Evolutionary conservation across 2,797 vertebrate genomes (phyloP), one percentile per base, ranked within the genome.

Genomic region (Syngnathus acus): DNA sequence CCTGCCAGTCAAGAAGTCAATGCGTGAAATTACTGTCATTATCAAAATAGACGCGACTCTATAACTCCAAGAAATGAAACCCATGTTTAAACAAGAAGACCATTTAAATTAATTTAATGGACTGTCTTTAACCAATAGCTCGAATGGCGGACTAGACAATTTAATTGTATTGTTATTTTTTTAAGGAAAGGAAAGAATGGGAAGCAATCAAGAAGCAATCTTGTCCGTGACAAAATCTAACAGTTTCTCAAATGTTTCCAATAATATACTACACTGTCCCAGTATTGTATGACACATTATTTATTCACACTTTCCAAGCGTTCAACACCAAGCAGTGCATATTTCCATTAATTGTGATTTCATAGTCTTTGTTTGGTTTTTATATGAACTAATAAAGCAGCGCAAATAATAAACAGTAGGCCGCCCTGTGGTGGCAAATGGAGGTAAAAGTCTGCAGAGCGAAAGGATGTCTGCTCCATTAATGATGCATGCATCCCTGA

Each of bases 61-160:
- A 9, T 5, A 75, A 69, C 32, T 66, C 63, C 50, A 38, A 70
- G 64, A 77, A 71, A 71, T 66, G 2, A 59, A 39, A 19, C 1
- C 57, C 17, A 9, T 19, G 32, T 58, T 58, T 37, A 17, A 58
- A 58, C 32, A 75, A 68, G 68, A 54, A 76, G 68, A 78, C 6
- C 19, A 47, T 47, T 62, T 66, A 73, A 65, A 65, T 65, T 62
- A 71, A 84, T 80, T 78, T 66, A 76, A 84, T 84, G 77, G 72
- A 71, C 58, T 64, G 40, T 61, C 68, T 78, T 68, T 14, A 13
- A 26, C 11, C 37, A 21, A 65, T 40, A 57, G 68, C 65, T 78
- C 13, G 17, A 19, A 2, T 14, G 48, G 1, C 48, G 48, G 1
- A 19, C 7, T 51, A 3, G 17, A n/a, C 19, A 8, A 21, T 9